phyloP scores from a whole-genome alignment of 1,140 invertebrate genomes.

The Bombus sibiricus region DNA sequence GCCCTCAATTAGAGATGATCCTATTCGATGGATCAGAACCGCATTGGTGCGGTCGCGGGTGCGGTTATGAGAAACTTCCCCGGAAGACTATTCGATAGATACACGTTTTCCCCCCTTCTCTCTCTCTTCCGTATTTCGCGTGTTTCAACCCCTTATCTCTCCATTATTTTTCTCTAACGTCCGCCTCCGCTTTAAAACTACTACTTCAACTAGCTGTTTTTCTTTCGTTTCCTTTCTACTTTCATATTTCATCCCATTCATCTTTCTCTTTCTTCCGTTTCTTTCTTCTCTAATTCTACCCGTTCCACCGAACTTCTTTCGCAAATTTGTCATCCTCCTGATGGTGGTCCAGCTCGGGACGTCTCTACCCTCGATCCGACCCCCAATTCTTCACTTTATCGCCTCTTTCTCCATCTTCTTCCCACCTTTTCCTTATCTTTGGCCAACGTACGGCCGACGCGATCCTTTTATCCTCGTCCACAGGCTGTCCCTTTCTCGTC shows the following conservation, averaged over 20 bases:
- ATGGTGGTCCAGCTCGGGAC: background rate
- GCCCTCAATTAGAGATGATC: conserved; percentile 28
- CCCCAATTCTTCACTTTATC: background rate
- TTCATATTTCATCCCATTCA: too few relatives aligned
- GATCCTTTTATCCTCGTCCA: background rate
- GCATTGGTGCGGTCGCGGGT: background rate
- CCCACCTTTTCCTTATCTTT: background rate
- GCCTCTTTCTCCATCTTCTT: background rate
- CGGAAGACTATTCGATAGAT: background rate
- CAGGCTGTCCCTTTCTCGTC: background rate
- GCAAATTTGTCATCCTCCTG: background rate
- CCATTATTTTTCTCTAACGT: too few relatives aligned
- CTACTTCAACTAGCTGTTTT: background rate
- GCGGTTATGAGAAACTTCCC: background rate
- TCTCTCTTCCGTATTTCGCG: background rate
- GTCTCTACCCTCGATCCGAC: background rate
- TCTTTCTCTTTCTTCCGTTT: background rate
- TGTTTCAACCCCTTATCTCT: too few relatives aligned
- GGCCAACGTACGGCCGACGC: background rate
- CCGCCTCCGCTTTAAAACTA: background rate
- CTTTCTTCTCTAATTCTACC: background rate
- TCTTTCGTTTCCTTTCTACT: background rate
- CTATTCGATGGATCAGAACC: background rate
- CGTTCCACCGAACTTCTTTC: background rate
- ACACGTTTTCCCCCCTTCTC: too few relatives aligned